A percentile compares a stretch with the other conserved stretches of the same genome.
Conservation (phyloP, 2,888 invertebrate genomes). For the Agrypnus murinus region DNA sequence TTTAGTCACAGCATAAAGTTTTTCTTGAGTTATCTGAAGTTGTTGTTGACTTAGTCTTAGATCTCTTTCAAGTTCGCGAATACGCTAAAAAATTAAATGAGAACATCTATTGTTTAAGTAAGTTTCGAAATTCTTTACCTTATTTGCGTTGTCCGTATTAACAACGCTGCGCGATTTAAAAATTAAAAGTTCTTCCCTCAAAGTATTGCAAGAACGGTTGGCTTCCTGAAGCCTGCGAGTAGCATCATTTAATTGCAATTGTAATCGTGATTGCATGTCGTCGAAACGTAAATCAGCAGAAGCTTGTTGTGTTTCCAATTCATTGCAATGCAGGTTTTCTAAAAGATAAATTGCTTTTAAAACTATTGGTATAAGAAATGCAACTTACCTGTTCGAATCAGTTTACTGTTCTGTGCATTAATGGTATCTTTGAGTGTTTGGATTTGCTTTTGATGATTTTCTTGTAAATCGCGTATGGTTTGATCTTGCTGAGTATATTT, state of each 20-base stretch:
- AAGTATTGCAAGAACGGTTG: conserved; percentile 37
- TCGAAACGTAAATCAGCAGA: conserved; percentile 48
- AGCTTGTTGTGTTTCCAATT: conserved; percentile 49
- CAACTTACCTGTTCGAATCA: conserved; percentile 28
- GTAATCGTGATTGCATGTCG: conserved; percentile 47
- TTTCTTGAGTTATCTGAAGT: conserved; percentile 30
- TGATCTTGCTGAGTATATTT: conserved; percentile 45
- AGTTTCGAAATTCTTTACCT: no score
- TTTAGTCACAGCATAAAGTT: conserved; percentile 14
- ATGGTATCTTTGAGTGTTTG: conserved; percentile 27
- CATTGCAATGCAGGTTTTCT: conserved; percentile 48
- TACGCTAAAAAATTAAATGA: conserved; percentile 23
- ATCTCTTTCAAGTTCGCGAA: conserved; percentile 35
- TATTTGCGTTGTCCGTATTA: conserved; percentile 21
- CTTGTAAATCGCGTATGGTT: conserved; percentile 41
- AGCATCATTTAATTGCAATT: conserved; percentile 46
- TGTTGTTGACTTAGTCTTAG: conserved; percentile 30
- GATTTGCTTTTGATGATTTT: conserved; percentile 40
- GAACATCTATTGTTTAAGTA: neutral
- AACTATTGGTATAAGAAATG: neutral
- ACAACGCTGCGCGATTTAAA: neutral
- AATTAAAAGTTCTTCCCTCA: conserved; percentile 40
- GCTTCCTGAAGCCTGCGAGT: conserved; percentile 52
- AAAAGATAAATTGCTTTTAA: neutral
- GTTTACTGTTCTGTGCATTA: conserved; percentile 25